Base-by-base conservation (phyloP, 2,888 invertebrate genomes). In the Rhagonycha fulva region DNA sequence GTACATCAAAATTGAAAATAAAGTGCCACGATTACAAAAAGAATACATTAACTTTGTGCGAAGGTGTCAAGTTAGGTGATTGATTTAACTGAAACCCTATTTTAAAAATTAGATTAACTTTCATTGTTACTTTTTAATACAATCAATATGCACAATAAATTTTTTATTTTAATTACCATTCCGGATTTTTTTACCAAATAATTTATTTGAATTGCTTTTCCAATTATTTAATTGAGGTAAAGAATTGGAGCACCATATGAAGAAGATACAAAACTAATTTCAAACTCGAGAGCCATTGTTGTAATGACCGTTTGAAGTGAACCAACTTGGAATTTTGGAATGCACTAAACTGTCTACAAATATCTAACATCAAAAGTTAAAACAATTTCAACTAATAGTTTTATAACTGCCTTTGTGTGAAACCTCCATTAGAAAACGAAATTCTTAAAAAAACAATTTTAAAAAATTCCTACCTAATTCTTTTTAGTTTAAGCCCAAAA, bases 341-440 rank as follows among this genome's bases (percentile, higher is more conserved):
- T 80, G 79, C 74, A 67, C 78, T 72, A 79, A 75, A 78, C 78
- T 80, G 80, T 80, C 75, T 78, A 80, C 75, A 80, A 81, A 81
- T 82, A 80, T 81, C 82, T 82, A 78, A 80, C 78, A 79, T 77
- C 81, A 80, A 83, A 83, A 82, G 80, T 79, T 71, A 81, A 81
- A 82, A 81, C 82, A 83, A 81, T 82, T 84, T 84, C 83, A 84
- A 84, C 84, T 84, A 84, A 85, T 85, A 85, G 85, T 85, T 84
- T 84, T 84, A 84, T 84, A 84, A 84, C 83, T 83, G 82, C 79
- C 71, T 76, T 71, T 71, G 70, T 68, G 68, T 71, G 75, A 73
- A 78, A 78, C 76, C 73, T 71, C 68, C 72, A 67, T 72, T 70
- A 26, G 26, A 66, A 24, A 24, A 66, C 24, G n/a, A 66, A 66